Percentiles rank a stretch among this genome's conserved stretches.
These are phyloP conservation scores for Tribolium castaneum DNA, from an alignment of 1,140 invertebrate species.

Conservation along the genomic window DNA sequence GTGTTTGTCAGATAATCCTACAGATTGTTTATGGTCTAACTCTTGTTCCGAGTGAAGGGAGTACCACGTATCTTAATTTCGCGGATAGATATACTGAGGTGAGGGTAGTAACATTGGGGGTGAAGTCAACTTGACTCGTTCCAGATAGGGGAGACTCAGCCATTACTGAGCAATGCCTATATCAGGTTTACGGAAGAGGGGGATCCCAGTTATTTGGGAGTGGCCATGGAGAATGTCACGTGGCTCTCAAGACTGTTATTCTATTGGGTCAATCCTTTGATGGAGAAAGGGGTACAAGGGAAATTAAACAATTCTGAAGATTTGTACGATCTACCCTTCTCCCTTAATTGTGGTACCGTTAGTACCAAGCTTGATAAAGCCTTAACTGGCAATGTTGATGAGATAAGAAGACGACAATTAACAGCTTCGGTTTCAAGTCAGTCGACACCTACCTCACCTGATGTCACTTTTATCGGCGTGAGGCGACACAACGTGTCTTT, in stretches of 20 bases:
- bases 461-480: slow-evolving; percentile 54
- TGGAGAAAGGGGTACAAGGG: slow-evolving; percentile 82
- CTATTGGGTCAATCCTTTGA: slow-evolving; percentile 87
- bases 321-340: slow-evolving; percentile 85
- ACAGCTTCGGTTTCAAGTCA: slow-evolving; percentile 2
- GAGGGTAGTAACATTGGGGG: background rate
- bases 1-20: slow-evolving; percentile 66
- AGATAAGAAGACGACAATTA: background rate
- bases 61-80: slow-evolving; percentile 53
- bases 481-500: slow-evolving; percentile 71
- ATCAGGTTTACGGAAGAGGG: slow-evolving; percentile 73
- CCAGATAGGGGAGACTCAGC: slow-evolving; percentile 64
- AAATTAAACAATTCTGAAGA: slow-evolving; percentile 82
- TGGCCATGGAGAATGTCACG: slow-evolving; percentile 81
- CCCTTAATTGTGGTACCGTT: slow-evolving; percentile 72
- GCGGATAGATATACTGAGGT: slow-evolving; percentile 52
- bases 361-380: slow-evolving; percentile 70
- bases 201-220: slow-evolving; percentile 77
- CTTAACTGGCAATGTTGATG: slow-evolving; percentile 44
- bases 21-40: slow-evolving; percentile 73
- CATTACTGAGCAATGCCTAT: slow-evolving; percentile 66
- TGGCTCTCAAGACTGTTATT: slow-evolving; percentile 83
- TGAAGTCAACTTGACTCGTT: slow-evolving; percentile 1
- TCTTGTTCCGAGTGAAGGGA: slow-evolving; percentile 68
- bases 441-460: slow-evolving; percentile 52